These are phyloP conservation scores for Thera obeliscata DNA, from an alignment of 2,888 invertebrate species.

Conservation along the genomic window DNA sequence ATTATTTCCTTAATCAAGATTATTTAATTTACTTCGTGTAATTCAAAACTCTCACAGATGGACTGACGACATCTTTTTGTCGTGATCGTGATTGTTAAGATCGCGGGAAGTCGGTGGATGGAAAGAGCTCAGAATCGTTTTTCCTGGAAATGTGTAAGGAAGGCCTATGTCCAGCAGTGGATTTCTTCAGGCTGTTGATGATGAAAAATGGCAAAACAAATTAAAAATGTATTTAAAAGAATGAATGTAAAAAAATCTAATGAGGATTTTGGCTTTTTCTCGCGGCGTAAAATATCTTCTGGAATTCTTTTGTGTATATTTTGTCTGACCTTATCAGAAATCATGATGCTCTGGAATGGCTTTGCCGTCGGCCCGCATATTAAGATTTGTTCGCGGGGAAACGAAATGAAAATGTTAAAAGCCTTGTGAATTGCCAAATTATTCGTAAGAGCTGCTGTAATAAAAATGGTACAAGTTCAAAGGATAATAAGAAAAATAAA, in stretches of 20 bases:
- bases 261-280: constrained; percentile 22
- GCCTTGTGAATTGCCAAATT: constrained; percentile 10
- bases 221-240: constrained; percentile 20
- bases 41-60: background rate
- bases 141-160: too few relatives aligned
- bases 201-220: constrained; percentile 26
- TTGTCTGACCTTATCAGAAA: constrained; percentile 40
- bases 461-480: constrained; percentile 9
- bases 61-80: too few relatives aligned
- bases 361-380: constrained; percentile 32
- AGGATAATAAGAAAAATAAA: constrained; percentile 6
- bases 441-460: constrained; percentile 10
- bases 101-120: too few relatives aligned
- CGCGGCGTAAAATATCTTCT: constrained; percentile 24
- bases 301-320: constrained; percentile 26
- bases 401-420: constrained; percentile 21
- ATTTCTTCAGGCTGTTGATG: too few relatives aligned
- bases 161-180: too few relatives aligned
- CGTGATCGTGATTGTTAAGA: too few relatives aligned
- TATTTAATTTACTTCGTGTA: constrained; percentile 13
- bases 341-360: constrained; percentile 40
- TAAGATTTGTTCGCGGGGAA: constrained; percentile 29
- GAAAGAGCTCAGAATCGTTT: too few relatives aligned
- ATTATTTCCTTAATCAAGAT: constrained; percentile 9
- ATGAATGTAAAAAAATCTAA: constrained; percentile 27